Percentiles rank a stretch among this genome's conserved stretches.
Conservation (phyloP, 2,797 vertebrate species). For the Petrocephalus sullivani region DNA sequence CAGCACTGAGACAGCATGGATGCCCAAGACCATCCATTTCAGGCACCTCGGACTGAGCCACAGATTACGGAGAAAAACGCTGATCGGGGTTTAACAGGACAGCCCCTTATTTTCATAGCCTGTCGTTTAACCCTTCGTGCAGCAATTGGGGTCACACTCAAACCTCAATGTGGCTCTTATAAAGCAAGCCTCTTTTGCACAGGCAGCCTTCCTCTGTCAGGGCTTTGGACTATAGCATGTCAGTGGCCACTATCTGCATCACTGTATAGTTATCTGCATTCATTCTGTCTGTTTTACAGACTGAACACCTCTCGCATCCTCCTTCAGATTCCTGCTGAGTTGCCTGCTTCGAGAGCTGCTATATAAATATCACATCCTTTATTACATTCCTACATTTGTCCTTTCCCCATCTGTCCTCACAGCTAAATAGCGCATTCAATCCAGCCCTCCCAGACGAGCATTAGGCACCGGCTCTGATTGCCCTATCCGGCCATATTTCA, state of each 20-base stretch:
- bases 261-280: conserved; percentile 28
- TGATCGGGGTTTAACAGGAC: conserved; percentile 22
- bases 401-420: conserved; percentile 37
- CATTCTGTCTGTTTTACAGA: conserved; percentile 30
- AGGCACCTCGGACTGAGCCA: conserved; percentile 12
- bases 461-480: background rate
- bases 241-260: background rate
- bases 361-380: conserved; percentile 14
- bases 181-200: conserved; percentile 26
- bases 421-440: conserved; percentile 22
- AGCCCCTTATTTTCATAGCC: conserved; percentile 42
- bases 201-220: background rate
- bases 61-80: conserved; percentile 23
- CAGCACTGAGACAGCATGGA: conserved; percentile 23
- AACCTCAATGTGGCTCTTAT: conserved; percentile 15
- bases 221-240: conserved; percentile 16
- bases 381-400: conserved; percentile 39
- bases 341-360: background rate
- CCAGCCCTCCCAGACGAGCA: background rate
- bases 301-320: conserved; percentile 16
- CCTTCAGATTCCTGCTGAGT: background rate
- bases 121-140: conserved; percentile 45
- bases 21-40: background rate
- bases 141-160: conserved; percentile 41
- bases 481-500: background rate